A percentile compares a stretch with the other conserved stretches of the same genome.
These are phyloP conservation scores for Cerceris rybyensis DNA, from an alignment of 2,888 invertebrate genomes.

Conservation along the genomic window DNA sequence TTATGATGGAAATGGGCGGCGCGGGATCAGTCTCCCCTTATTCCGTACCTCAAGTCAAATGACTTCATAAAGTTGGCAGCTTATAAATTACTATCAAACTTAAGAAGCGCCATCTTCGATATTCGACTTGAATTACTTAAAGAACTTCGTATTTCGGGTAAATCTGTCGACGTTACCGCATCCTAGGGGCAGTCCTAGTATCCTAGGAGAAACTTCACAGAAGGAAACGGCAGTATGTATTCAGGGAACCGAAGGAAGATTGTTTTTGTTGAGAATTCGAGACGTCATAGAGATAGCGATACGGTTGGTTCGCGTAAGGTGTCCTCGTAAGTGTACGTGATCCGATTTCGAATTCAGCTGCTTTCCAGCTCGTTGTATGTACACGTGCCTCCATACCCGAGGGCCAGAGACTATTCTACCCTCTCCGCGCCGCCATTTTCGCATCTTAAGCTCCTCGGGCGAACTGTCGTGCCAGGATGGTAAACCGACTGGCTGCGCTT, in stretches of 20 bases:
- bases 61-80: too few species aligned
- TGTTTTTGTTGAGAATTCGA: constrained; percentile 44
- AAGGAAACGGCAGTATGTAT: neutral
- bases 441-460: constrained; percentile 30
- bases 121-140: neutral
- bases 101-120: too few species aligned
- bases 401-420: constrained; percentile 2
- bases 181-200: too few species aligned
- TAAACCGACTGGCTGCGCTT: constrained; percentile 20
- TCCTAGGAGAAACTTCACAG: neutral
- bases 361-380: constrained; percentile 8
- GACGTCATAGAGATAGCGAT: constrained; percentile 39
- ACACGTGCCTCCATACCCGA: neutral
- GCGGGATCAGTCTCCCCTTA: too few species aligned
- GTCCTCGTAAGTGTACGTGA: constrained; percentile 43
- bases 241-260: constrained; percentile 3
- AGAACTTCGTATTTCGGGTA: neutral
- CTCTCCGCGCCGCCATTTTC: constrained; percentile 26
- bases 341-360: constrained; percentile 33
- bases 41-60: too few species aligned
- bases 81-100: too few species aligned
- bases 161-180: neutral
- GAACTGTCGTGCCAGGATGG: constrained; percentile 5
- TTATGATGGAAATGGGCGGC: too few species aligned
- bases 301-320: constrained; percentile 10